Base-by-base conservation (phyloP, 2,888 invertebrate species). In the Lasioglossum oenotherae region DNA sequence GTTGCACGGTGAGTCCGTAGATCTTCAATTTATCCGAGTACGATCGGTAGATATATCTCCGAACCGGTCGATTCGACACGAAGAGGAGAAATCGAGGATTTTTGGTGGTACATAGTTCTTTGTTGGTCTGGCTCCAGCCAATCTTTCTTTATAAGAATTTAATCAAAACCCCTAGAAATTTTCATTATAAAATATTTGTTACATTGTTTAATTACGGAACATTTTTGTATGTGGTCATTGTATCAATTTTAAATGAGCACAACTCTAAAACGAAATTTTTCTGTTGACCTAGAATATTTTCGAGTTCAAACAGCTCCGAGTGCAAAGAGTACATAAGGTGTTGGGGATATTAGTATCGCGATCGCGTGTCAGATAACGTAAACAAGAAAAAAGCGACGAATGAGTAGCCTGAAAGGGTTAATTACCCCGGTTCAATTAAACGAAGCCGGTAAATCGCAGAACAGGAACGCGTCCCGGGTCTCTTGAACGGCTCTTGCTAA, bases 1-100 rank as follows among this genome's bases (percentile, higher is more conserved):
- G 86, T 82, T 82, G 77, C 88, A 91, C 81, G 90, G 90, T 91
- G 84, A 91, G 90, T 60, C 27, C 27, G 27, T 16, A 27, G 5
- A 12, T 27, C 14, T 60, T 16, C 0, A 4, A 4, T 10, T 60
- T 31, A n/a, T n/a, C n/a, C n/a, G n/a, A n/a, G n/a, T n/a, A n/a
- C n/a, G n/a, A n/a, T n/a, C n/a, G n/a, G n/a, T n/a, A n/a, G n/a
- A n/a, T n/a, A n/a, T n/a, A n/a, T n/a, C n/a, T n/a, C n/a, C n/a
- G 19, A 49, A 23, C 23, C 53, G 23, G 8, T 23, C 53, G 53
- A 53, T 53, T 53, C 53, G 53, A 53, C 8, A 2, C 23, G 8
- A 8, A 53, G 8, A 8, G 23, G 0, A 53, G 49, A 19, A 53
- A 23, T 53, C 49, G 23, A 6, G 23, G 23, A 49, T 49, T 19